These are phyloP conservation scores for Sapajus apella DNA, from an alignment of 2,113 vertebrate species.

Conservation along the genomic window DNA sequence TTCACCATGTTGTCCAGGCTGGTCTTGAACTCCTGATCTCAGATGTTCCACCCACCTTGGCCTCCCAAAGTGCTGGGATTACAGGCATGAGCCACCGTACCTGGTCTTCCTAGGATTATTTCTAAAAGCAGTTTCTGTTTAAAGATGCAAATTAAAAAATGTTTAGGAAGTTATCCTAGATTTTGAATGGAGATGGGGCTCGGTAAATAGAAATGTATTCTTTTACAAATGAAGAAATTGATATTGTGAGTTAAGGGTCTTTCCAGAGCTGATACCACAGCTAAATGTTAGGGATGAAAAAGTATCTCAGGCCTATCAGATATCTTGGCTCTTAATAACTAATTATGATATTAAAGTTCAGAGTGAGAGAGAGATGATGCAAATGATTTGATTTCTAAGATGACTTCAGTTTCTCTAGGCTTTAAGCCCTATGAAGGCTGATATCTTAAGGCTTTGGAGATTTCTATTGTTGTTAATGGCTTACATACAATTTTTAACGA, in stretches of 20 bases:
- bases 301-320: not conserved
- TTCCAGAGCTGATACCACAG: not conserved
- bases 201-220: not conserved
- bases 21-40: too few relatives aligned
- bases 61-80: too few relatives aligned
- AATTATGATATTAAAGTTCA: not conserved
- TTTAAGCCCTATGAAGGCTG: not conserved
- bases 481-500: not conserved
- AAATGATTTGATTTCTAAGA: not conserved
- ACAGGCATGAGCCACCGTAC: too few relatives aligned
- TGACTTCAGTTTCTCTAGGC: not conserved
- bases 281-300: not conserved
- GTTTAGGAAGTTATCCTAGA: not conserved
- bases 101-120: not conserved
- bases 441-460: not conserved
- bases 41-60: too few relatives aligned
- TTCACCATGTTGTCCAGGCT: too few relatives aligned
- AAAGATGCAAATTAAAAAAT: not conserved
- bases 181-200: not conserved
- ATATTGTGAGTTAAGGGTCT: not conserved
- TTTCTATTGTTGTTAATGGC: not conserved
- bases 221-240: not conserved
- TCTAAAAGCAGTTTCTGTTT: not conserved
- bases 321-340: not conserved
- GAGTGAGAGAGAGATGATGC: not conserved